Base-by-base conservation (phyloP, 1,140 invertebrate species). In the Sminthurinus signatus region DNA sequence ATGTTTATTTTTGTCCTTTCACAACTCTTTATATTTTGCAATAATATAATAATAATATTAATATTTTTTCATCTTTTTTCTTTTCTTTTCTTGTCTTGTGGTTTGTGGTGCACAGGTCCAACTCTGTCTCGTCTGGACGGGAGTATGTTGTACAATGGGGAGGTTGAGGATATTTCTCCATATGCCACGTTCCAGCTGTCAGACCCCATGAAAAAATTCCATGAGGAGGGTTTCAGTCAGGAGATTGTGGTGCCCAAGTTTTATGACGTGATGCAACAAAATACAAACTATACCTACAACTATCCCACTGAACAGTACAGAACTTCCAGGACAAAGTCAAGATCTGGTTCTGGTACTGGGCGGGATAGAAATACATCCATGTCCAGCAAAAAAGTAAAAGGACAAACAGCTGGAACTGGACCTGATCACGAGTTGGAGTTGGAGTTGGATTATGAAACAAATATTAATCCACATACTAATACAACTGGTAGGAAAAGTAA, bases 131-230 rank as follows among this genome's bases (percentile, higher is more conserved):
- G 36, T n/a, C 31, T 39, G 31, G 31, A 57, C 14, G 59, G 58
- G 17, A 89, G 5, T 5, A 21, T 8, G 27, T 19, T 56, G 5
- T 54, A 25, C 29, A 12, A 12, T 14, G 29, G 4, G 3, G 23
- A 19, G 29, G 27, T 91, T 69, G 89, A 92, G 79, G 90, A 93
- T 75, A 90, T 91, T 66, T 92, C 89, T 75, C 89, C 89, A 1
- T 91, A 92, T 77, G 90, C 89, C 31, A 93, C 89, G 31, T 92
- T 92, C 77, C 89, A 93, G 76, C 79, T 93, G 69, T 87, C 88
- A n/a, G 68, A 69, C 48, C 64, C 68, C 15, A 60, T 44, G 21
- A 66, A 69, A 39, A 69, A 65, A 46, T 69, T 65, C 46, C 39
- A 57, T 28, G 68, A 69, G 51, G 63, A 69, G 48, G 57, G 55